Evolutionary conservation across 2,888 invertebrate species (phyloP), one percentile per base, ranked within the genome.

Genomic region (Punctoribates punctum): DNA sequence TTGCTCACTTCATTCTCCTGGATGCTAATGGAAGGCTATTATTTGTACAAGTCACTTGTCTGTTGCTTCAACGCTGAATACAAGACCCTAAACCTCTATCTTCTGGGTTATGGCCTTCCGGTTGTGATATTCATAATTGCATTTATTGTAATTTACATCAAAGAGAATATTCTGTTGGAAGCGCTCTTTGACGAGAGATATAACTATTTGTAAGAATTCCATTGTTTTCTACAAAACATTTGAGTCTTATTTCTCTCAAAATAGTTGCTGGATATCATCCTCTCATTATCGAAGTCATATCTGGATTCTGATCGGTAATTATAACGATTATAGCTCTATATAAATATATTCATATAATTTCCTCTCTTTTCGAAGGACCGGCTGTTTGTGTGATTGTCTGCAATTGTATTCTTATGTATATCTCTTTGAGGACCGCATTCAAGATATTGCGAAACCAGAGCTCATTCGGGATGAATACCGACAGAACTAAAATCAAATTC

Each of bases 221-320:
- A 27, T 60, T 15, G 60, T 27, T 8, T 11, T 8, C 1, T 60
- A 27, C 25, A 27, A 23, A 27, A 6, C 27, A 15, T 8, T 60
- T 15, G 15, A 34, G 8, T 60, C 20, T 67, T 20, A 29, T 42
- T 75, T 48, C 70, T n/a, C n/a, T n/a, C n/a, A n/a, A n/a, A 75
- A 38, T 34, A 79, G 79, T 34, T 79, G 79, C 34, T 79, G 79
- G 79, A 54, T 79, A 48, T 78, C 78, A n/a, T 34, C 67, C 25
- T n/a, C 15, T 8, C 20, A 51, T 20, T 73, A 78, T 38, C 77
- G 74, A 8, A 76, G 73, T 8, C 70, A 78, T 4, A 78, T 78
- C 54, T 80, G 80, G 80, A 78, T 78, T 51, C 78, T 80, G 72
- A 74, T 75, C 29, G 80, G 79, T 48, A 17, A 38, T 9, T 15